Evolutionary conservation across 2,888 invertebrate genomes (phyloP).

Genomic region (Athripsodes cinereus): DNA sequence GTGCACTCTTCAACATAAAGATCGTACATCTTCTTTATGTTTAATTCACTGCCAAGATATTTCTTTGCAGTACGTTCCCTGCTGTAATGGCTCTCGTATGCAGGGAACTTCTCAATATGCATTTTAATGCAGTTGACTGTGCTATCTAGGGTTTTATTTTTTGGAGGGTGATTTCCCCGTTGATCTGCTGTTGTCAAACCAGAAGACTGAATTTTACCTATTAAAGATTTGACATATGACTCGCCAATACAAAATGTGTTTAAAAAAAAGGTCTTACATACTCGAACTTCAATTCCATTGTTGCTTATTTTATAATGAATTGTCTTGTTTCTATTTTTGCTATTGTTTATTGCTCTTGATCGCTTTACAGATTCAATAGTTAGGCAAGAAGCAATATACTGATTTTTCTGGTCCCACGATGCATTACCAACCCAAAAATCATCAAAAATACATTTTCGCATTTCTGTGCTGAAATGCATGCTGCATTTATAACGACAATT

Average conservation of each 20-base stretch:
- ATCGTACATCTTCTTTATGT: constrained; percentile 3
- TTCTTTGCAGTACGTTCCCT: constrained; percentile 5
- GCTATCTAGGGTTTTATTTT: background rate
- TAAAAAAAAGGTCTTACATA: constrained; percentile 7
- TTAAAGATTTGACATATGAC: constrained; percentile 6
- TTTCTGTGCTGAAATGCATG: constrained; percentile 2
- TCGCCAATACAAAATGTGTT: background rate
- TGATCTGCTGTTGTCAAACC: constrained; percentile 3
- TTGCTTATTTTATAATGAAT: constrained; percentile 3
- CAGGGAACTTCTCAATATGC: constrained; percentile 6
- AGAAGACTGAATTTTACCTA: constrained; percentile 2
- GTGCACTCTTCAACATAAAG: constrained; percentile 5
- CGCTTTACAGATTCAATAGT: constrained; percentile 6
- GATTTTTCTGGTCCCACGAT: constrained; percentile 7
- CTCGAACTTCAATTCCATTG: constrained; percentile 1
- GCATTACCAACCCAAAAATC: constrained; percentile 4
- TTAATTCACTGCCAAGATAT: constrained; percentile 2
- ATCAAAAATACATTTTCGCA: constrained; percentile 8
- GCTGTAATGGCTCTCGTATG: constrained; percentile 6
- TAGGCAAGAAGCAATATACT: constrained; percentile 5
- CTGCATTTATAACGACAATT: constrained; percentile 8
- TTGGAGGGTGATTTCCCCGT: constrained; percentile 6
- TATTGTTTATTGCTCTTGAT: constrained; percentile 4
- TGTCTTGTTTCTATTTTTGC: constrained; percentile 4
- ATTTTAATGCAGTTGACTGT: background rate